phyloP scores from a whole-genome alignment of 1,140 invertebrate genomes.

The Spodoptera frugiperda region DNA sequence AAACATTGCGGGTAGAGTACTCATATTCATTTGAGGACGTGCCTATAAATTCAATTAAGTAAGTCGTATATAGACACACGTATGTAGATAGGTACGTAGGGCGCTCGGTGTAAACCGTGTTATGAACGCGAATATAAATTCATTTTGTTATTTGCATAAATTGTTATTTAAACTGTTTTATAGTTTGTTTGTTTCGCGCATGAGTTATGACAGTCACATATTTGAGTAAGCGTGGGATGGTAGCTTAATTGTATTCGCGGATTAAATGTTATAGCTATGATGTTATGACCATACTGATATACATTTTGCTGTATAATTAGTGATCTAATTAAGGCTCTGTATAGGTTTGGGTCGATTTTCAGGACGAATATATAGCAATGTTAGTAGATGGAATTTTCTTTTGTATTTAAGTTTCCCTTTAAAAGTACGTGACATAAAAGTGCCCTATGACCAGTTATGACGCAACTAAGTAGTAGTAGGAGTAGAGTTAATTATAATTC shows the following conservation, averaged over 20 bases:
- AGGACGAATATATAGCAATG: too few species aligned
- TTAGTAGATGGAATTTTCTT: too few species aligned
- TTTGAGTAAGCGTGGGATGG: constrained; percentile 2
- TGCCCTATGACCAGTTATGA: too few species aligned
- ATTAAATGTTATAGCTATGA: not conserved
- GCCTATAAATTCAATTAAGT: constrained; percentile 84
- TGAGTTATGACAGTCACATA: constrained; percentile 47
- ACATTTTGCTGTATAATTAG: too few species aligned
- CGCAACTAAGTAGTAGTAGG: too few species aligned
- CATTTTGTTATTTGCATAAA: constrained; percentile 72
- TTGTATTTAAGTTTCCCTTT: too few species aligned
- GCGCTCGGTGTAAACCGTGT: constrained; percentile 62
- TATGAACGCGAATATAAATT: constrained; percentile 65
- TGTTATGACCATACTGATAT: too few species aligned
- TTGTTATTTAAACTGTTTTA: constrained; percentile 63
- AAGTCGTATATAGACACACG: constrained; percentile 67
- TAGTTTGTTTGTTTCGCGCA: constrained; percentile 52
- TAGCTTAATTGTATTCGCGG: not conserved
- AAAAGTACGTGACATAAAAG: too few species aligned
- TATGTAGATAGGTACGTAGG: constrained; percentile 52
- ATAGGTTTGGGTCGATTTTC: too few species aligned
- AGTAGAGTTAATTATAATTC: too few species aligned
- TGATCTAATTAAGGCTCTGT: too few species aligned
- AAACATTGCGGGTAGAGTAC: constrained; percentile 68
- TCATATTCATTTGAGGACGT: constrained; percentile 83